Evolutionary conservation across 2,113 vertebrate species (phyloP).

Genomic region (Petroica traversi): DNA sequence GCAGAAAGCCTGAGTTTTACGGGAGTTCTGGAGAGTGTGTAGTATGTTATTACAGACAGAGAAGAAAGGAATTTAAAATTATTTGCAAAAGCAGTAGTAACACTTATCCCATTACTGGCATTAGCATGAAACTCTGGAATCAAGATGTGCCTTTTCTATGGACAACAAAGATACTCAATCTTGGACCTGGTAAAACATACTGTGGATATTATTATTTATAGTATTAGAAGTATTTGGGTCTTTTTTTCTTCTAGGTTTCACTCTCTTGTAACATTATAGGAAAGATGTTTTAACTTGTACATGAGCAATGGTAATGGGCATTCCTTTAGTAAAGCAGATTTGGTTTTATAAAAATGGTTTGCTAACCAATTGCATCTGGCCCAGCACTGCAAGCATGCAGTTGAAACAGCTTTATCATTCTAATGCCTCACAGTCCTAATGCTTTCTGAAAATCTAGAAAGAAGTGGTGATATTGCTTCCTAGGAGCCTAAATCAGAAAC

Average conservation of each 20-base stretch:
- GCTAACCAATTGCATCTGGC: background rate
- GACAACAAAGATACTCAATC: background rate
- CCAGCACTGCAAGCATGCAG: background rate
- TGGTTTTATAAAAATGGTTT: background rate
- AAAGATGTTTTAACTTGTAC: background rate
- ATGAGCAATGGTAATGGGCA: background rate
- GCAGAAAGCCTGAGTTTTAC: background rate
- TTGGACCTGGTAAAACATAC: background rate
- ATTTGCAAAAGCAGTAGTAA: background rate
- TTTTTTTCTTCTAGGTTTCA: background rate
- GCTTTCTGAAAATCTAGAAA: background rate
- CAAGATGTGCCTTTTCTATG: background rate
- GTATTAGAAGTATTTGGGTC: background rate
- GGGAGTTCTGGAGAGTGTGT: background rate
- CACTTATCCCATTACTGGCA: background rate
- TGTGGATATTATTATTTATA: background rate
- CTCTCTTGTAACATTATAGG: background rate
- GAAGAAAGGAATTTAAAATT: background rate
- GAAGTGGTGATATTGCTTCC: background rate
- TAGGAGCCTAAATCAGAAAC: background rate
- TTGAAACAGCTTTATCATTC: background rate
- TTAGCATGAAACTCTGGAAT: background rate
- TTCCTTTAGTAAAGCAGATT: background rate
- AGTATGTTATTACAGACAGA: background rate
- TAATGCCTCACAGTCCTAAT: background rate